phyloP scores from a whole-genome alignment of 2,797 vertebrate species.

The Ciconia nigra region DNA sequence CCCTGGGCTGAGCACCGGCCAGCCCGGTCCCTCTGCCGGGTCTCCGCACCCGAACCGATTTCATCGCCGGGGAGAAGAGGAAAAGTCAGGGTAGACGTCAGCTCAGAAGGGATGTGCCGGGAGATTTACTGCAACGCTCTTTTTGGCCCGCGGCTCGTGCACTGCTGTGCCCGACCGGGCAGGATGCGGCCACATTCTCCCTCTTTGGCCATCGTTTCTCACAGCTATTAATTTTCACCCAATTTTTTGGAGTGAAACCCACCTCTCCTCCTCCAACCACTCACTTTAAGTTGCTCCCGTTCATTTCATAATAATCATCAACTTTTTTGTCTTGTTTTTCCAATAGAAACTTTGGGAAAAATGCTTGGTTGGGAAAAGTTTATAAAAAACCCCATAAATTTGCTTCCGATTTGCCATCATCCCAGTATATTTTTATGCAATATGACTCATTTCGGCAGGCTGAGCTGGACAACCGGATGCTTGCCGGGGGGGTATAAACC shows the following conservation, averaged over 20 bases:
- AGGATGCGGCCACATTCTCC: fast-evolving
- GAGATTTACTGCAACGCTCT: background rate
- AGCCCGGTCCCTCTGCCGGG: fast-evolving
- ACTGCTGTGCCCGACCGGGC: fast-evolving
- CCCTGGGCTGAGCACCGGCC: background rate
- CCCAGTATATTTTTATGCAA: fast-evolving
- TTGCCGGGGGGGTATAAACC: background rate
- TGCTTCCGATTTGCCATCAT: background rate
- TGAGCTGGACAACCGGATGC: background rate
- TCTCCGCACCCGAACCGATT: fast-evolving
- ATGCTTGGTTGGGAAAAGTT: background rate
- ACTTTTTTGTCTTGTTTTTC: background rate
- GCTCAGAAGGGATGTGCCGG: background rate
- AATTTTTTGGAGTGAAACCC: background rate
- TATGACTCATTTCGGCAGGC: fast-evolving
- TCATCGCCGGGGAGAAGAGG: background rate
- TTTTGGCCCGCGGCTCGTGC: background rate
- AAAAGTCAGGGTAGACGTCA: background rate
- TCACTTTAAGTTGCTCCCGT: fast-evolving
- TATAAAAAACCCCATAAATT: background rate
- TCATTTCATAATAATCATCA: background rate
- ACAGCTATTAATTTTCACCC: background rate
- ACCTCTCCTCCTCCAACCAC: background rate
- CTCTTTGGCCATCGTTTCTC: background rate
- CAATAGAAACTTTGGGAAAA: background rate